phyloP scores from a whole-genome alignment of 2,797 vertebrate species.

The Hirundo rustica region DNA sequence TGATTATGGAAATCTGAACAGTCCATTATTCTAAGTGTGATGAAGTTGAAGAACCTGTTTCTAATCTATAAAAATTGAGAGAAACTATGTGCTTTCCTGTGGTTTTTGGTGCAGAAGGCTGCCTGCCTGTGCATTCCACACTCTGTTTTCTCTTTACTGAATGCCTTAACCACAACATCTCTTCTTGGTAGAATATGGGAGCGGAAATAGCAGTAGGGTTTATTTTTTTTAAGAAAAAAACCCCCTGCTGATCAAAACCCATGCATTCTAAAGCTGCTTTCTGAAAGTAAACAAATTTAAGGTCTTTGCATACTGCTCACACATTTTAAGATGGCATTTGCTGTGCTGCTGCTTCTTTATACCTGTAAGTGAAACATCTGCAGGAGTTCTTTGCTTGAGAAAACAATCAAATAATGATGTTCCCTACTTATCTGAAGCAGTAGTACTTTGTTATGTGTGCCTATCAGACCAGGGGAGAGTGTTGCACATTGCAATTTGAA shows the following conservation, averaged over 20 bases:
- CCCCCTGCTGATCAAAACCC: background rate
- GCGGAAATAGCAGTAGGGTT: constrained; percentile 66
- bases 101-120: constrained; percentile 64
- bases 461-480: background rate
- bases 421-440: background rate
- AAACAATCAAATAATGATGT: background rate
- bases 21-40: constrained; percentile 17
- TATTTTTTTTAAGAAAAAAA: background rate
- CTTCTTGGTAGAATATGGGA: constrained; percentile 57
- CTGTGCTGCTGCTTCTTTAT: background rate
- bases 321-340: background rate
- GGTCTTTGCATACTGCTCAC: background rate
- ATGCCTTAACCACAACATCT: constrained; percentile 52
- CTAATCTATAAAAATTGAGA: constrained; percentile 53
- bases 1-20: constrained; percentile 24
- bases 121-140: constrained; percentile 60
- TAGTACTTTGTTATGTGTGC: background rate
- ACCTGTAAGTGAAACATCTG: background rate
- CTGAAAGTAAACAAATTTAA: constrained; percentile 61
- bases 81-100: constrained; percentile 61
- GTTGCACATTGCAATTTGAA: background rate
- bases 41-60: constrained; percentile 62
- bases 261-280: constrained; percentile 7
- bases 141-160: constrained; percentile 73
- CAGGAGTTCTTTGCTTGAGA: background rate